These are phyloP conservation scores for Oriolus oriolus DNA, from an alignment of 2,113 vertebrate genomes.

Conservation along the genomic window DNA sequence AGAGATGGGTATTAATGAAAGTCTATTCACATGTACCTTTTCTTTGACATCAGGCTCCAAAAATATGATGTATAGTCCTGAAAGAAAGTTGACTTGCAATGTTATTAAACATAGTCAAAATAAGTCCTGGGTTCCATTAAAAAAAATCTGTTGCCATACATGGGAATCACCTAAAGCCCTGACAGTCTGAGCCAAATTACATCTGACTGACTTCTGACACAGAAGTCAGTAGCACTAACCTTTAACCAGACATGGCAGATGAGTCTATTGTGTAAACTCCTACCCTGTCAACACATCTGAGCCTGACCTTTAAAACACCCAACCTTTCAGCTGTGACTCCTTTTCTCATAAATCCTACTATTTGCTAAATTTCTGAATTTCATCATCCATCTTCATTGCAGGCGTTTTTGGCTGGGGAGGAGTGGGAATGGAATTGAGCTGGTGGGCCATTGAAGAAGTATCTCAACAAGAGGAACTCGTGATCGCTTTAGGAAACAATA, in stretches of 20 bases:
- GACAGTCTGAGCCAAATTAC: neutral
- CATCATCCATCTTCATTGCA: neutral
- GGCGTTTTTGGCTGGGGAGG: accelerated
- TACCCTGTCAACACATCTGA: neutral
- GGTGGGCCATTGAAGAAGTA: neutral
- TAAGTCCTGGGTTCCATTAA: neutral
- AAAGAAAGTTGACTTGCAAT: neutral
- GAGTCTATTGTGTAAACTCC: neutral
- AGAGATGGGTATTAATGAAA: neutral
- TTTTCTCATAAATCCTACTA: neutral
- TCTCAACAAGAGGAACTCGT: neutral
- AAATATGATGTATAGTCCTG: neutral
- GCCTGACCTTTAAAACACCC: neutral
- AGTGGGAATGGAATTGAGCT: neutral
- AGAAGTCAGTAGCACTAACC: neutral
- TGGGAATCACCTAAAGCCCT: neutral
- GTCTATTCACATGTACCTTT: neutral
- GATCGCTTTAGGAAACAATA: neutral
- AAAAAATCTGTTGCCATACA: neutral
- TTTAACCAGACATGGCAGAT: neutral
- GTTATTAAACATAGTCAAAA: neutral
- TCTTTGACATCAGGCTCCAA: neutral
- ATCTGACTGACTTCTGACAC: neutral
- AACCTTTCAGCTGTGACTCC: neutral
- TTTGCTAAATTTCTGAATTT: neutral